Evolutionary conservation across 2,113 vertebrate species (phyloP).

Genomic region (Propithecus coquereli): DNA sequence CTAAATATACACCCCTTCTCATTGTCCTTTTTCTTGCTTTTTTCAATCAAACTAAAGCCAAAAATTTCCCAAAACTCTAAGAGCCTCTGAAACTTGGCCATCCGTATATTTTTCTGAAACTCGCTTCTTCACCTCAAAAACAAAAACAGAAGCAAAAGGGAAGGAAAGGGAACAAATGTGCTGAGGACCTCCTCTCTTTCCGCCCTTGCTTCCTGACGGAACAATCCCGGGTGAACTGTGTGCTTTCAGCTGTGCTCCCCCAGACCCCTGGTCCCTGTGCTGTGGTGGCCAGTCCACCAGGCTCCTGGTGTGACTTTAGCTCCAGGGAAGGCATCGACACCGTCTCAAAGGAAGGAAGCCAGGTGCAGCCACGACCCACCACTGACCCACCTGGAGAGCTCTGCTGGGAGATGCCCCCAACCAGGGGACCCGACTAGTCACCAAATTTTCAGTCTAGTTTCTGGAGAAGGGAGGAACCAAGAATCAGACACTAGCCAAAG

Average conservation of each 20-base stretch:
- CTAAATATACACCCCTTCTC: neutral
- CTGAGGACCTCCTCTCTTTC: neutral
- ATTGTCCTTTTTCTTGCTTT: neutral
- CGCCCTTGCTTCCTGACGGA: neutral
- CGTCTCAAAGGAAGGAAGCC: neutral
- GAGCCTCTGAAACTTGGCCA: neutral
- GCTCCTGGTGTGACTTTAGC: neutral
- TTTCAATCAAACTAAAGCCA: neutral
- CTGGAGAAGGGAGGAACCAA: slow-evolving; percentile 41
- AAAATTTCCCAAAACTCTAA: neutral
- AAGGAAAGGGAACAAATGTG: too few relatives aligned
- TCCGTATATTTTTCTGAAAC: neutral
- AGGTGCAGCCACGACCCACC: neutral
- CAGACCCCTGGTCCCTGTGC: neutral
- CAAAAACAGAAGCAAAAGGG: neutral
- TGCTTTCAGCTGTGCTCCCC: neutral
- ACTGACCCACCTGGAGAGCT: neutral
- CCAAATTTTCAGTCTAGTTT: slow-evolving; percentile 52
- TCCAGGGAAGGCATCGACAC: neutral
- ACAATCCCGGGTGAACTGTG: neutral
- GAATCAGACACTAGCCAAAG: neutral
- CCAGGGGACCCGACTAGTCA: neutral
- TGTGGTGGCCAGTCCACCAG: neutral
- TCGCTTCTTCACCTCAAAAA: neutral
- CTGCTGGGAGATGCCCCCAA: neutral